Conservation (phyloP, 2,888 invertebrate species). For the Oxytorus armatus region DNA sequence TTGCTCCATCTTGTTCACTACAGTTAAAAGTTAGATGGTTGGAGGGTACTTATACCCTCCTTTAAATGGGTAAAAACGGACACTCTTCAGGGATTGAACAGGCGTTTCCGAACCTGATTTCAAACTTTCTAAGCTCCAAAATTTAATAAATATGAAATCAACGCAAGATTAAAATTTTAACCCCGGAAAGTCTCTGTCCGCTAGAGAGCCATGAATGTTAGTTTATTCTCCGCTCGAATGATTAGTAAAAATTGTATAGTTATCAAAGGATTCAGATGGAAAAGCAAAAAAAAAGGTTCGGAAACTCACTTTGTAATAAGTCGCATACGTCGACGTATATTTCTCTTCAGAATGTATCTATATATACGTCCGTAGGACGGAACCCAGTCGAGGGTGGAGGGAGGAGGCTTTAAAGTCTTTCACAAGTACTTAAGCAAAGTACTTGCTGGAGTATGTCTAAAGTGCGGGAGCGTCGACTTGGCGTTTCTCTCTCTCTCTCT, state of each 20-base stretch:
- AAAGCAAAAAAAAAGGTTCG: conserved; percentile 1
- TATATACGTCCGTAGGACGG: conserved; percentile 8
- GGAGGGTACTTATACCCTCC: too few relatives aligned
- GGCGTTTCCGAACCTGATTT: too few relatives aligned
- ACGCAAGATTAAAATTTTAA: too few relatives aligned
- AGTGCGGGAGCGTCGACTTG: conserved; percentile 45
- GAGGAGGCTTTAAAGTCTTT: conserved; percentile 48
- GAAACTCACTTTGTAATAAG: conserved; percentile 17
- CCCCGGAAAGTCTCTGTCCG: too few relatives aligned
- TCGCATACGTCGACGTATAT: background rate
- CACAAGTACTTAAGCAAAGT: conserved; percentile 49
- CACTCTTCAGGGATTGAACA: too few relatives aligned
- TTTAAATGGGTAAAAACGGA: too few relatives aligned
- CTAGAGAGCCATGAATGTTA: background rate
- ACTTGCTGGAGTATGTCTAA: conserved; percentile 41
- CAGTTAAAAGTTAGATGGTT: too few relatives aligned
- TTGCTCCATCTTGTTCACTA: too few relatives aligned
- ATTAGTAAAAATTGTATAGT: conserved; percentile 2
- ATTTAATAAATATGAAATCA: too few relatives aligned
- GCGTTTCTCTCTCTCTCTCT: too few relatives aligned
- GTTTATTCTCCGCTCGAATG: background rate
- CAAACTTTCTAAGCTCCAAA: too few relatives aligned
- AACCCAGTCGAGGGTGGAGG: background rate
- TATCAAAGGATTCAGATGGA: background rate
- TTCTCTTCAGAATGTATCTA: background rate